A percentile compares a stretch with the other conserved stretches of the same genome.
Evolutionary conservation across 2,113 vertebrate genomes (phyloP).

Genomic region (Chaenogobius annularis): DNA sequence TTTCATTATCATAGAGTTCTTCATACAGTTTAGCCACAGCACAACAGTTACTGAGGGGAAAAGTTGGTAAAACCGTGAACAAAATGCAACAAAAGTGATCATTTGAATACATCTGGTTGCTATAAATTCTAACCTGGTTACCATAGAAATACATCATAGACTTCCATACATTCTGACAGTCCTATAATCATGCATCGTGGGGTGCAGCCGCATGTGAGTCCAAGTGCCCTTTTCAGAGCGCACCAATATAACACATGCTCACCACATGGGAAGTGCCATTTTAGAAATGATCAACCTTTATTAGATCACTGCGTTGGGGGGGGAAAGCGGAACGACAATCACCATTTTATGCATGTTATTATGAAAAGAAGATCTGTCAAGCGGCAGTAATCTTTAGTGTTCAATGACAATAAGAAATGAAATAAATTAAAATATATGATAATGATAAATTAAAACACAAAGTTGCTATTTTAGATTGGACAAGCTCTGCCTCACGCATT

Average conservation of each 20-base stretch:
- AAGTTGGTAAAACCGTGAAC: neutral
- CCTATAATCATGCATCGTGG: neutral
- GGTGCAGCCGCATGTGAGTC: slow-evolving; percentile 12
- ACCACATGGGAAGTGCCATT: slow-evolving; percentile 39
- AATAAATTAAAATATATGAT: too few relatives aligned
- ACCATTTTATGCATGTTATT: neutral
- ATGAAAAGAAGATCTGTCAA: neutral
- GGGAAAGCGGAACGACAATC: neutral
- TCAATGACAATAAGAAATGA: neutral
- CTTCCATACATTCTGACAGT: neutral
- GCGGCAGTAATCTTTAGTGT: neutral
- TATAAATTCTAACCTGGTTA: neutral
- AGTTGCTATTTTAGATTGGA: too few relatives aligned
- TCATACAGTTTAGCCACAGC: too few relatives aligned
- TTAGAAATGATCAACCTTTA: slow-evolving; percentile 23
- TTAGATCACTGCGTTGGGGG: slow-evolving; percentile 8
- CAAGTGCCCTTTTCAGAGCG: slow-evolving; percentile 24
- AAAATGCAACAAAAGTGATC: neutral
- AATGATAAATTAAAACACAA: too few relatives aligned
- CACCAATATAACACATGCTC: slow-evolving; percentile 22
- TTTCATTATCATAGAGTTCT: too few relatives aligned
- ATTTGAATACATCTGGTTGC: neutral
- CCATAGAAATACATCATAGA: neutral
- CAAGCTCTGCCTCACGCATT: too few relatives aligned
- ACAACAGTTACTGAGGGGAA: neutral